Conservation (phyloP, 2,888 invertebrate genomes). For the Calliscelio sp. region DNA sequence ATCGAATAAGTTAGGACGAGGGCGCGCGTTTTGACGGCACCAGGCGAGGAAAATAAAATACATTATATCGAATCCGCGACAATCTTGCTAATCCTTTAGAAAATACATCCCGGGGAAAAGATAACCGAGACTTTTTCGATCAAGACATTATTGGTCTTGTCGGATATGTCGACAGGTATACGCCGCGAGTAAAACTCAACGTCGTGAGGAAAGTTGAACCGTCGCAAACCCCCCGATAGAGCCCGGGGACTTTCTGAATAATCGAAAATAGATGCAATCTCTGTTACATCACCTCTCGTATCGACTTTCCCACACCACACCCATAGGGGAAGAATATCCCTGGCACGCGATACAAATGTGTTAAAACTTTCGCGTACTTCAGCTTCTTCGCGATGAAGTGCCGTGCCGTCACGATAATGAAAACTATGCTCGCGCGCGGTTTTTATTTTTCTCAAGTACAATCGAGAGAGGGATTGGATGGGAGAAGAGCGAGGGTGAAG, state of each 20-base stretch:
- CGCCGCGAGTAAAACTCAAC: constrained; percentile 65
- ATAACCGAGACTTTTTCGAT: constrained; percentile 70
- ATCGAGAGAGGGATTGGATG: background rate
- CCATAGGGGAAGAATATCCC: constrained; percentile 56
- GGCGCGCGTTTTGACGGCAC: constrained; percentile 7
- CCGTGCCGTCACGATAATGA: constrained; percentile 67
- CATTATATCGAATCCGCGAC: constrained; percentile 41
- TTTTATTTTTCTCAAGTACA: constrained; percentile 29
- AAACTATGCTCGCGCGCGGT: constrained; percentile 34
- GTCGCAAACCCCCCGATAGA: constrained; percentile 62
- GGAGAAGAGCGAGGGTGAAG: background rate
- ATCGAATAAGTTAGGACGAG: constrained; percentile 45
- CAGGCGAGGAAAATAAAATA: constrained; percentile 35
- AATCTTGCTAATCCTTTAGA: constrained; percentile 63
- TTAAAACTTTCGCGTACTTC: constrained; percentile 75
- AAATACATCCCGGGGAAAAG: constrained; percentile 60
- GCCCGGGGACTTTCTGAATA: constrained; percentile 74
- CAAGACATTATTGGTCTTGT: constrained; percentile 70
- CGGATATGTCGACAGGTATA: constrained; percentile 62
- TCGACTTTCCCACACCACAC: constrained; percentile 64
- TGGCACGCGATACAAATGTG: constrained; percentile 71
- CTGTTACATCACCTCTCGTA: constrained; percentile 73
- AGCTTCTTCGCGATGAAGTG: constrained; percentile 72
- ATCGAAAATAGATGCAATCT: constrained; percentile 78
- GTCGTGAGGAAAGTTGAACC: constrained; percentile 70